These are phyloP conservation scores for Cerastoderma edule DNA, from an alignment of 2,888 invertebrate genomes.

Conservation along the genomic window DNA sequence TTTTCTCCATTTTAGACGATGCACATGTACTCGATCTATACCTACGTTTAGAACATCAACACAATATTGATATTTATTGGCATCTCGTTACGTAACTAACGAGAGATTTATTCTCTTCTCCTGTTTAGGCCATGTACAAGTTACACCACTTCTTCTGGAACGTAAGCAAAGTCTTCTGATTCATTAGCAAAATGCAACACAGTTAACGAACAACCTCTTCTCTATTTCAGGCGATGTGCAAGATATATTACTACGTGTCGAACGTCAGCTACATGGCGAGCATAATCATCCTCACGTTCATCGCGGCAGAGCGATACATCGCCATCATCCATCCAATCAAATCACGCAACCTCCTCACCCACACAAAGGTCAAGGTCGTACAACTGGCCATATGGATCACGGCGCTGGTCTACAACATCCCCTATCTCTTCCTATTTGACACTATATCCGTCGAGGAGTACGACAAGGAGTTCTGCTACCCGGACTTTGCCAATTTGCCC, in stretches of 20 bases:
- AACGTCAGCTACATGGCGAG: constrained; percentile 95
- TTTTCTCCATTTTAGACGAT: no score
- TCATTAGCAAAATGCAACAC: no score
- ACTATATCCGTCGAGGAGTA: constrained; percentile 86
- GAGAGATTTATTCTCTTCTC: no score
- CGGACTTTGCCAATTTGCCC: constrained; percentile 35
- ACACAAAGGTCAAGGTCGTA: constrained; percentile 89
- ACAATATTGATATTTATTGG: no score
- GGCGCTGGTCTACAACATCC: constrained; percentile 92
- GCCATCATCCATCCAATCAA: constrained; percentile 89
- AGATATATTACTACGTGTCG: constrained; percentile 95
- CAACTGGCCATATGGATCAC: constrained; percentile 92
- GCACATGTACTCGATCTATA: no score
- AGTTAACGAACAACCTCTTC: no score
- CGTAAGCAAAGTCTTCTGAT: no score
- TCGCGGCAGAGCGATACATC: constrained; percentile 79
- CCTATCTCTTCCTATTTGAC: constrained; percentile 93
- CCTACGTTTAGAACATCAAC: no score
- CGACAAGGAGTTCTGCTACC: constrained; percentile 59
- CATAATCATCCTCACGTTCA: constrained; percentile 93
- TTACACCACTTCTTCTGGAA: no score
- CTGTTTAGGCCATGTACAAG: no score
- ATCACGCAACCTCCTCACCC: constrained; percentile 92
- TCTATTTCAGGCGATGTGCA: constrained; percentile 87
- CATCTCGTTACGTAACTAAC: no score